Base-by-base conservation (phyloP, 2,113 vertebrate genomes). In the Chaetops frenatus region DNA sequence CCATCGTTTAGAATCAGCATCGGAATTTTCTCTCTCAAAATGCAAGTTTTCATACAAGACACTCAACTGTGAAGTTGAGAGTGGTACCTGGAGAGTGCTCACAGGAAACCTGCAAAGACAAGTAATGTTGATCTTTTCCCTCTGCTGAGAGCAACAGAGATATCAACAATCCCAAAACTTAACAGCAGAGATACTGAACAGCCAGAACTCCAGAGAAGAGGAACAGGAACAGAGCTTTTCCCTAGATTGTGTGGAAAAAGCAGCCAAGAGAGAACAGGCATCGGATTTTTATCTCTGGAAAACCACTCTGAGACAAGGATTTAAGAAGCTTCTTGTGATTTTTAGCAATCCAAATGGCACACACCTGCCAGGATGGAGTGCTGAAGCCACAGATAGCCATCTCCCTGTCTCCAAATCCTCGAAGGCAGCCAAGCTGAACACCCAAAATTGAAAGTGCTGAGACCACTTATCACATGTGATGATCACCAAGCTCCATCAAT, bases 341-440 rank as follows among this genome's bases (percentile, higher is more conserved):
- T 95, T 81, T 28, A 83, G 81, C 76, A 42, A 57, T 10, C 28
- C 31, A 4, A 70, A 36, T 3, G 21, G 8, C 62, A 92, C 64
- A 38, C 72, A 45, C 28, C 88, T 91, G 67, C 69, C 76, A 81
- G 61, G 83, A 74, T 66, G 4, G 22, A 65, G 22, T 23, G 79
- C 51, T 86, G 90, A 71, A 85, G 57, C 16, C 86, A 84, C n/a
- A 81, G 64, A 80, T 38, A 88, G 40, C 54, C 85, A 83, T 56
- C 80, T 58, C 80, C 27, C 31, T 24, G 64, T 24, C 80, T 95
- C 72, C 56, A 40, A 38, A 56, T 31, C n/a, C 87, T 50, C 17
- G 15, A 2, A 66, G 78, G 84, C 96, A 95, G 87, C 85, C 60
- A 54, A 76, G 95, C 84, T 91, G 87, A 95, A 91, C 78, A 70